A percentile compares a stretch with the other conserved stretches of the same genome.
These are phyloP conservation scores for Clostera curtula DNA, from an alignment of 2,888 invertebrate species.

Conservation along the genomic window DNA sequence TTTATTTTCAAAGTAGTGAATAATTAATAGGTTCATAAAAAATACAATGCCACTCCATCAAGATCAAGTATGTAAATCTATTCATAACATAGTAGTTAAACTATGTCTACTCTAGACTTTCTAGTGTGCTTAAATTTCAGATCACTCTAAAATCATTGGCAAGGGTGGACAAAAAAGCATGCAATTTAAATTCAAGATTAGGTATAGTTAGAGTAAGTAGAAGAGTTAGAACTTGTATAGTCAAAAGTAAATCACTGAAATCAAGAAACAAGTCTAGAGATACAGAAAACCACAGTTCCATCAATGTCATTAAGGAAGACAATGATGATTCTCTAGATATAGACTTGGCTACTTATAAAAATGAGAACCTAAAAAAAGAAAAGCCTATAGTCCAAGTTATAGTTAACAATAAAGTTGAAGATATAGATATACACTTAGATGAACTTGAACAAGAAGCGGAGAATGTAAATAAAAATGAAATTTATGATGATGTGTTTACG, in stretches of 20 bases:
- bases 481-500: background rate
- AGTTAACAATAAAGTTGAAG: background rate
- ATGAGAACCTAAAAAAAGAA: background rate
- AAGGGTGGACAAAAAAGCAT: constrained; percentile 6
- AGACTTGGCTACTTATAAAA: constrained; percentile 1
- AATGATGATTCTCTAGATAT: constrained; percentile 1
- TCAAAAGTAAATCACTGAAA: constrained; percentile 1
- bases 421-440: background rate
- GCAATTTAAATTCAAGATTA: constrained; percentile 10
- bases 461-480: background rate
- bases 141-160: constrained; percentile 12
- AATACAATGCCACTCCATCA: too few species aligned
- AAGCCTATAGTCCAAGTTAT: background rate
- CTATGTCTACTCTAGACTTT: background rate
- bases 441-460: background rate
- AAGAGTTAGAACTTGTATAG: constrained; percentile 9
- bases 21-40: too few species aligned
- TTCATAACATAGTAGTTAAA: too few species aligned
- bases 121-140: constrained; percentile 8
- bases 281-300: background rate
- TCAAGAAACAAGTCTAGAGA: background rate
- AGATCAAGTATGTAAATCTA: too few species aligned
- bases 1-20: too few species aligned
- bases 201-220: constrained; percentile 4
- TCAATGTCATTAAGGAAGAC: background rate